Conservation (phyloP, 2,113 vertebrate genomes). For the Phalacrocorax brasilianus region DNA sequence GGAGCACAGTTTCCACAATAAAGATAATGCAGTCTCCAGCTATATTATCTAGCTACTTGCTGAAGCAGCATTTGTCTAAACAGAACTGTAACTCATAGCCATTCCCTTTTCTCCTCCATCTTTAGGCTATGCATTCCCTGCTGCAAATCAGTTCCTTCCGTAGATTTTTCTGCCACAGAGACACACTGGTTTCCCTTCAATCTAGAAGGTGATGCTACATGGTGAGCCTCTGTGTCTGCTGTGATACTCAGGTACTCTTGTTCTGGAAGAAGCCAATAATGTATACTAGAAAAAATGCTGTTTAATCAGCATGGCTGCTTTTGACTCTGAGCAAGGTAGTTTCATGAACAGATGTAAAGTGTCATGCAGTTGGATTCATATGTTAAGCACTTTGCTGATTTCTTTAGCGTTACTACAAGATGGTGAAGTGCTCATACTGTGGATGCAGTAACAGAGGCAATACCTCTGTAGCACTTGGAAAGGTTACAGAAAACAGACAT, state of each 20-base stretch:
- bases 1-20: neutral
- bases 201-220: neutral
- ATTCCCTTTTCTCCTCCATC: neutral
- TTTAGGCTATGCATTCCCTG: neutral
- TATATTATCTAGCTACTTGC: neutral
- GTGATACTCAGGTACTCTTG: neutral
- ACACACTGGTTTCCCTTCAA: fast-evolving
- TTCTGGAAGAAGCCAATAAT: neutral
- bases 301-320: neutral
- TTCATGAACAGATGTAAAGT: neutral
- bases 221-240: neutral
- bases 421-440: neutral
- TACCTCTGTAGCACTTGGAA: neutral
- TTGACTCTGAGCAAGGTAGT: neutral
- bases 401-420: neutral
- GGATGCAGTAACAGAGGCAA: neutral
- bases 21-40: neutral
- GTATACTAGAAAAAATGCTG: neutral
- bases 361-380: neutral
- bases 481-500: neutral
- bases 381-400: neutral
- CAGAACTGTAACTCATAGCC: neutral
- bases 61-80: neutral
- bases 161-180: neutral
- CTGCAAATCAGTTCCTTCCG: neutral